Percentiles rank a stretch among this genome's conserved stretches.
Conservation (phyloP, 2,113 vertebrate species). For the Ancistrus triradiatus region DNA sequence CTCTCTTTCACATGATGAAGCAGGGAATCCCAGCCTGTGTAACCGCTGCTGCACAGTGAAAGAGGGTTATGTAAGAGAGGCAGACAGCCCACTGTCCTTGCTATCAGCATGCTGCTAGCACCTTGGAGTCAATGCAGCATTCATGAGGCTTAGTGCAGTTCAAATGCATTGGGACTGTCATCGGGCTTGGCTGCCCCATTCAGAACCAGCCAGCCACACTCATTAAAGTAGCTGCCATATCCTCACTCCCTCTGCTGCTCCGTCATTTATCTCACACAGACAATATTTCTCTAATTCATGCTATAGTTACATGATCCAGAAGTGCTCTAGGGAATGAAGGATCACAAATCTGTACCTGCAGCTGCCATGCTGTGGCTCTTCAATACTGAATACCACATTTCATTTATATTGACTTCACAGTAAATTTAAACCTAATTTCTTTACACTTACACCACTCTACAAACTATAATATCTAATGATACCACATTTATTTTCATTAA, state of each 20-base stretch:
- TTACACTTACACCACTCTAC: too few relatives aligned
- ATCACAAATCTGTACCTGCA: too few relatives aligned
- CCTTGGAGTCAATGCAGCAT: conserved; percentile 55
- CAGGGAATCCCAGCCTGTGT: conserved; percentile 66
- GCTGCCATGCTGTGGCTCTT: too few relatives aligned
- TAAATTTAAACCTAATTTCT: too few relatives aligned
- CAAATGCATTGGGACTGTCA: conserved; percentile 41
- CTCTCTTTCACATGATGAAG: conserved; percentile 42
- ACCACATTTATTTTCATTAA: too few relatives aligned
- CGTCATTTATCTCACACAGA: background rate
- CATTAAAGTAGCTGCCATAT: too few relatives aligned
- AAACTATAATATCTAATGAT: too few relatives aligned
- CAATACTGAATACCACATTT: too few relatives aligned
- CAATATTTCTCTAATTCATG: background rate
- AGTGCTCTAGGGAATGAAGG: too few relatives aligned
- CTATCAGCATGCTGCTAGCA: conserved; percentile 44
- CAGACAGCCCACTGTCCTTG: conserved; percentile 29
- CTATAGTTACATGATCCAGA: too few relatives aligned
- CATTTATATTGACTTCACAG: too few relatives aligned
- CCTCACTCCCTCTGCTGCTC: background rate
- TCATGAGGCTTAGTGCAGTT: conserved; percentile 58
- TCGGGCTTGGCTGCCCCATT: background rate
- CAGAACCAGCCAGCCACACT: background rate
- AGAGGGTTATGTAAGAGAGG: conserved; percentile 60
- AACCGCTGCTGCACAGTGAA: conserved; percentile 58